Percentiles rank a stretch among this genome's conserved stretches.
Evolutionary conservation across 2,113 vertebrate species (phyloP).

Genomic region (Phalacrocorax pelagicus): DNA sequence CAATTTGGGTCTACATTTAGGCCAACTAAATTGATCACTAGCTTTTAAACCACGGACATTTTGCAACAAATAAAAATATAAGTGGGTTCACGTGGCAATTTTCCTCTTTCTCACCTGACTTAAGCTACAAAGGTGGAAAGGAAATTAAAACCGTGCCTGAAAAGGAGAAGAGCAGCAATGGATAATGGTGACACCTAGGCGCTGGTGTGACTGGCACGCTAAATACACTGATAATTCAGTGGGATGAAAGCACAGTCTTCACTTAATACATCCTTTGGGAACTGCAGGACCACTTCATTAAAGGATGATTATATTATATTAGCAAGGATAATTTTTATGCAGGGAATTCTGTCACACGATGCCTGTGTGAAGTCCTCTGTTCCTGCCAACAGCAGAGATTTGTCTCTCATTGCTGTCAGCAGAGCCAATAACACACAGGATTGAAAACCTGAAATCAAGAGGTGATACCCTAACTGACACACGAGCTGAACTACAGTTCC

Average conservation of each 20-base stretch:
- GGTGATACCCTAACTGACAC: background rate
- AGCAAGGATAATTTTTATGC: constrained; percentile 42
- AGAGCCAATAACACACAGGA: background rate
- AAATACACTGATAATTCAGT: background rate
- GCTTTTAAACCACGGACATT: background rate
- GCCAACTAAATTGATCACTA: background rate
- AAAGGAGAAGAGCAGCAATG: background rate
- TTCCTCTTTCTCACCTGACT: background rate
- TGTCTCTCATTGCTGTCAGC: background rate
- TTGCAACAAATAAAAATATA: background rate
- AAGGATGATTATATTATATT: constrained; percentile 33
- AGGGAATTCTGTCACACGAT: constrained; percentile 11
- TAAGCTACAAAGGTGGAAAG: background rate
- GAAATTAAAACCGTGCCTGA: background rate
- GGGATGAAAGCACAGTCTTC: background rate
- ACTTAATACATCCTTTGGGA: constrained; percentile 7
- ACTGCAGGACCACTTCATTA: constrained; percentile 31
- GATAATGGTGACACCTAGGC: background rate
- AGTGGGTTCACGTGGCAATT: background rate
- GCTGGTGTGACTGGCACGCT: background rate
- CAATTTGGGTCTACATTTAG: background rate
- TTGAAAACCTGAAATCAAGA: constrained; percentile 16
- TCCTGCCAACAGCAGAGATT: constrained; percentile 39
- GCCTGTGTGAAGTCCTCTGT: background rate
- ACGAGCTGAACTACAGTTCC: background rate